These are phyloP conservation scores for Oeneis ivallda DNA, from an alignment of 2,888 invertebrate species.

Conservation along the genomic window DNA sequence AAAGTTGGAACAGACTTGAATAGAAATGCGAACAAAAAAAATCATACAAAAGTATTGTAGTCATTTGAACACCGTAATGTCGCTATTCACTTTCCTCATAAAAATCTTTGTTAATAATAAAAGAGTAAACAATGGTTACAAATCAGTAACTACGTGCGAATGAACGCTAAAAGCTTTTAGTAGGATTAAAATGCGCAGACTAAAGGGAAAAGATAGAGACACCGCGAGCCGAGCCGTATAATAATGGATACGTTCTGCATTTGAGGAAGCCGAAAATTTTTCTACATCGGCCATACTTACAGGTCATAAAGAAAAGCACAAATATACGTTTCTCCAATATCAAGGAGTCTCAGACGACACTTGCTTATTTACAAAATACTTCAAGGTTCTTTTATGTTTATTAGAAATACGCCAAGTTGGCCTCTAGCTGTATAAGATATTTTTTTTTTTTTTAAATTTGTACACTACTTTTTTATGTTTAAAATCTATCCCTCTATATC, in stretches of 20 bases:
- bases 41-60: background rate
- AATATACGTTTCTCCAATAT: too few species aligned
- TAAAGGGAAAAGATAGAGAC: background rate
- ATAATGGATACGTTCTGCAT: background rate
- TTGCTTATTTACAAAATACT: too few species aligned
- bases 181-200: constrained; percentile 25
- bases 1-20: background rate
- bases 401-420: too few species aligned
- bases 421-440: too few species aligned
- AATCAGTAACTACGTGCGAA: constrained; percentile 29
- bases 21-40: background rate
- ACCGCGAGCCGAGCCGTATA: background rate
- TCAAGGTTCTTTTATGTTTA: too few species aligned
- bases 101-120: constrained; percentile 25
- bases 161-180: constrained; percentile 37
- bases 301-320: too few species aligned
- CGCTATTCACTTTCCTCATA: background rate
- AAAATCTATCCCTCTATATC: too few species aligned
- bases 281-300: too few species aligned
- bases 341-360: too few species aligned
- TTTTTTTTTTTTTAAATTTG: too few species aligned
- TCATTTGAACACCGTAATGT: constrained; percentile 5
- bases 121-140: constrained; percentile 24
- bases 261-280: background rate
- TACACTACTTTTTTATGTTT: too few species aligned